Conservation (phyloP, 2,113 vertebrate species). For the Alligator mississippiensis region DNA sequence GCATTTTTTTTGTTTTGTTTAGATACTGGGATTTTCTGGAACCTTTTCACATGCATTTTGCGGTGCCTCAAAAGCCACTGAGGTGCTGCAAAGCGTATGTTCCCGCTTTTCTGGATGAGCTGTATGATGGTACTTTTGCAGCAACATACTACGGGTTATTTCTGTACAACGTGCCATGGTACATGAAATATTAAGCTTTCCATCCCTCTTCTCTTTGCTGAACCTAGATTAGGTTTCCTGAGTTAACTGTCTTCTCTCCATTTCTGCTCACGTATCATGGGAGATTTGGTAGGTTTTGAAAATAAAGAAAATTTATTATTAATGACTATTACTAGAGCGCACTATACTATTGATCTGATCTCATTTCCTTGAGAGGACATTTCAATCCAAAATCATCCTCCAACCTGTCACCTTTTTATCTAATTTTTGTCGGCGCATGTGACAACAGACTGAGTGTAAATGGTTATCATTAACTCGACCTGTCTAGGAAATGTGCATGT, state of each 20-base stretch:
- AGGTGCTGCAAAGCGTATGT: too few species aligned
- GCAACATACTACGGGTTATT: conserved; percentile 22
- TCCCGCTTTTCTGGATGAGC: too few species aligned
- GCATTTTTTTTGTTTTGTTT: too few species aligned
- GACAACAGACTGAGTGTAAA: neutral
- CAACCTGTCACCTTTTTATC: neutral
- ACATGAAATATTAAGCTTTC: conserved; percentile 22
- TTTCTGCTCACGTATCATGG: neutral
- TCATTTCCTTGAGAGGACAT: neutral
- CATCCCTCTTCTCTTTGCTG: conserved; percentile 1
- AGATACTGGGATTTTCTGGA: too few species aligned
- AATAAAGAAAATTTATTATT: conserved; percentile 52
- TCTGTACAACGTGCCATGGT: conserved; percentile 1
- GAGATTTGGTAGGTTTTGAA: conserved; percentile 14
- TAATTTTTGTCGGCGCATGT: neutral
- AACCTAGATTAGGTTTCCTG: neutral
- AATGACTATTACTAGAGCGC: conserved; percentile 44
- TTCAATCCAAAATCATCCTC: conserved; percentile 18
- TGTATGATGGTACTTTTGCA: neutral
- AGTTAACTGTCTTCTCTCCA: neutral
- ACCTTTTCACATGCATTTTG: too few species aligned
- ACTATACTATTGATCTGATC: conserved; percentile 28
- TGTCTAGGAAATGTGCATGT: neutral
- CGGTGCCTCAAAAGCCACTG: too few species aligned
- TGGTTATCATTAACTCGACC: conserved; percentile 1